phyloP scores from a whole-genome alignment of 2,113 vertebrate species.

The Hassar affinis region DNA sequence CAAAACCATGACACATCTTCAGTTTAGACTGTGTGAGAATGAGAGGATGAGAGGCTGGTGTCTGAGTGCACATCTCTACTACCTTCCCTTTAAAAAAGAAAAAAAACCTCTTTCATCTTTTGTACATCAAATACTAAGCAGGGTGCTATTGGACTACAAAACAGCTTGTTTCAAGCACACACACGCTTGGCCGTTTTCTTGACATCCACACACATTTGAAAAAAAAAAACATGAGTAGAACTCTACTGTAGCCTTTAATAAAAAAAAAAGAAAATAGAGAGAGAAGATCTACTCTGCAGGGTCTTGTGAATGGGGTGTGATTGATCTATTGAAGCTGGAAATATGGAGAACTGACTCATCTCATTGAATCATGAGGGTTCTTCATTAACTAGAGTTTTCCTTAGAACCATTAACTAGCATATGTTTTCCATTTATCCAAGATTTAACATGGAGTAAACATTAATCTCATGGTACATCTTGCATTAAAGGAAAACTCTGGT shows the following conservation, averaged over 20 bases:
- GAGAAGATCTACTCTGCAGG: neutral
- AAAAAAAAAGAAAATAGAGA: neutral
- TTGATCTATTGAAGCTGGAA: no score
- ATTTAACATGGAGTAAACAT: no score
- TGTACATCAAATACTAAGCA: conserved; percentile 14
- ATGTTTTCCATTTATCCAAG: no score
- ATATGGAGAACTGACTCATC: neutral
- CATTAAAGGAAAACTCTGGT: neutral
- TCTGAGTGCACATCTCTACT: neutral
- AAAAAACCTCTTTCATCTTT: conserved; percentile 25
- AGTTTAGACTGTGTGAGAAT: neutral
- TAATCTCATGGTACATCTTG: neutral
- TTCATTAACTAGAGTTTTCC: no score
- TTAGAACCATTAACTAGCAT: no score
- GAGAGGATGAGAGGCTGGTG: neutral
- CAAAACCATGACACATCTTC: neutral
- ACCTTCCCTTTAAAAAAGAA: neutral
- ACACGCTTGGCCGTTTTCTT: neutral
- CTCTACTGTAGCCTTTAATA: neutral
- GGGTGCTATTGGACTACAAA: conserved; percentile 15
- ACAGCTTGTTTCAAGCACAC: conserved; percentile 13
- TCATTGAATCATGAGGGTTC: neutral
- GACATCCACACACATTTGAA: neutral
- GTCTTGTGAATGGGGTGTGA: neutral
- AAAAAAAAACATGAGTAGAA: neutral